Evolutionary conservation across 2,113 vertebrate species (phyloP).

Genomic region (Diadophis punctatus): DNA sequence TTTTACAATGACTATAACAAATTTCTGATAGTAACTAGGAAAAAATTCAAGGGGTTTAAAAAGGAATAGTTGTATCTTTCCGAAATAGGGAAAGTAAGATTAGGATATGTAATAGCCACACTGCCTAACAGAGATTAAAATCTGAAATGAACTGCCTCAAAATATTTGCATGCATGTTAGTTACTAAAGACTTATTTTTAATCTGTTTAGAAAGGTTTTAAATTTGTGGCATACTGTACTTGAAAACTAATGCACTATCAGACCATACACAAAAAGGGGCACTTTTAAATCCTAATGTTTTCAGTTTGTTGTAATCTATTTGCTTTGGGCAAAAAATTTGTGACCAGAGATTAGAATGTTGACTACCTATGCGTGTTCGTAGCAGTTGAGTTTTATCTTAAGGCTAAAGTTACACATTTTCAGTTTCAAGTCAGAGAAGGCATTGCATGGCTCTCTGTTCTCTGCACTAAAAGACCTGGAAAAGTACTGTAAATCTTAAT

Average conservation of each 20-base stretch:
- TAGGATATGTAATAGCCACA: background rate
- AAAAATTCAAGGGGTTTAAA: slow-evolving; percentile 17
- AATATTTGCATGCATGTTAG: background rate
- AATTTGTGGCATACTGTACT: background rate
- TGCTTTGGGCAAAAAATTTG: background rate
- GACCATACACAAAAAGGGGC: background rate
- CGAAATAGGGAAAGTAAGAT: background rate
- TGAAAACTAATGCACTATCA: background rate
- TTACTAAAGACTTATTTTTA: background rate
- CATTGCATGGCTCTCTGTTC: background rate
- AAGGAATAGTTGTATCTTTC: slow-evolving; percentile 16
- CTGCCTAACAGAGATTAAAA: slow-evolving; percentile 11
- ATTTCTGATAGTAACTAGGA: slow-evolving; percentile 17
- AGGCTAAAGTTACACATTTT: background rate
- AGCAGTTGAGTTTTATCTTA: background rate
- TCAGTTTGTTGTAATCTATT: too few relatives aligned
- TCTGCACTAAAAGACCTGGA: background rate
- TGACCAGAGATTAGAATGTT: background rate
- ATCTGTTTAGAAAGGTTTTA: background rate
- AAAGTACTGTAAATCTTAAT: background rate
- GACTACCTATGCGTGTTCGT: background rate
- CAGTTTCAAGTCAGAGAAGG: background rate
- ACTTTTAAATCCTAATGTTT: background rate
- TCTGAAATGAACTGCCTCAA: background rate
- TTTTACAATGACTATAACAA: slow-evolving; percentile 34